Evolutionary conservation across 2,888 invertebrate species (phyloP).

Genomic region (Aphidoletes aphidimyza): DNA sequence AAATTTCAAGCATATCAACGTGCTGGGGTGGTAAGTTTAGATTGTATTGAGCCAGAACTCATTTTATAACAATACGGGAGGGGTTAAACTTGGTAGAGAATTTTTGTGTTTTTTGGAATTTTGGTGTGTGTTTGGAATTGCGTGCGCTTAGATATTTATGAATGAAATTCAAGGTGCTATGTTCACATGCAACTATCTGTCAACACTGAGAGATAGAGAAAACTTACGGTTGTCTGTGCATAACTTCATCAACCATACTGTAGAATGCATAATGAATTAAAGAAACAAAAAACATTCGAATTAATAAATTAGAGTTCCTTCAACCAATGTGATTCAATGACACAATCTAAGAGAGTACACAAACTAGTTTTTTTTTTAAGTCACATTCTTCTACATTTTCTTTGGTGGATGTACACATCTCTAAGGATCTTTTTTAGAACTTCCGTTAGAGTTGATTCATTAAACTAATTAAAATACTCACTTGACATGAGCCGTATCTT

Average conservation of each 20-base stretch:
- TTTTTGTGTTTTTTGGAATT: background rate
- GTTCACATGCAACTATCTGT: background rate
- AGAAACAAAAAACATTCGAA: background rate
- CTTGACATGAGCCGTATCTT: slow-evolving; percentile 57
- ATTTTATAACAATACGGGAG: too few relatives aligned
- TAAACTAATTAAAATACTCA: background rate
- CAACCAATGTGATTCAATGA: slow-evolving; percentile 55
- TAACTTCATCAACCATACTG: slow-evolving; percentile 76
- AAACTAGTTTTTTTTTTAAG: background rate
- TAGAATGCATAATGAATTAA: too few relatives aligned
- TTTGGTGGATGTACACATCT: background rate
- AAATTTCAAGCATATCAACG: too few relatives aligned
- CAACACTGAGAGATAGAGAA: too few relatives aligned
- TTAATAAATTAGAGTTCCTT: background rate
- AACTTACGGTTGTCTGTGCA: slow-evolving; percentile 79
- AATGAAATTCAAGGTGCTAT: background rate
- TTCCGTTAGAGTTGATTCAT: background rate
- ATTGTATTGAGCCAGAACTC: too few relatives aligned
- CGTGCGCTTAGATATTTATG: too few relatives aligned
- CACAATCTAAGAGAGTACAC: background rate
- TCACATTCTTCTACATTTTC: too few relatives aligned
- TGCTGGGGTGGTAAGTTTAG: too few relatives aligned
- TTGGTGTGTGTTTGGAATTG: background rate
- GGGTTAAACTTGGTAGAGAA: background rate
- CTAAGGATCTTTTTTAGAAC: too few relatives aligned